Conservation (phyloP, 2,888 invertebrate genomes). For the Pseudeuparius sepicola region DNA sequence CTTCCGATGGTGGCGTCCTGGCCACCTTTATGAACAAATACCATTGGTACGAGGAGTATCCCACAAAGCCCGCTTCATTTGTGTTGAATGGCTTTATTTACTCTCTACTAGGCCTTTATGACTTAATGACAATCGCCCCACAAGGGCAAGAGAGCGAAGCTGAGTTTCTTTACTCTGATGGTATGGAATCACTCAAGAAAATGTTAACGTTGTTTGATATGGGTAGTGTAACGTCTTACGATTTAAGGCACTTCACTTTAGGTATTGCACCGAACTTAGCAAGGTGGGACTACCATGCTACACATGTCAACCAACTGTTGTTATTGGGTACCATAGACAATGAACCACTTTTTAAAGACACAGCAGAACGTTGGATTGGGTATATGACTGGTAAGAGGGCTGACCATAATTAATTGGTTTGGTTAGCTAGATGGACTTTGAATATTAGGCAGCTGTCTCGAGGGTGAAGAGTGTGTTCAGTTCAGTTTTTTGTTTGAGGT, state of each 20-base stretch:
- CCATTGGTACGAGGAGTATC: constrained; percentile 92
- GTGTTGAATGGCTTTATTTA: constrained; percentile 99
- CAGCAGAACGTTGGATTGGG: constrained; percentile 87
- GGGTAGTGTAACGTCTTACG: constrained; percentile 92
- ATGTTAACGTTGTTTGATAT: constrained; percentile 89
- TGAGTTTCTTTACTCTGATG: constrained; percentile 67
- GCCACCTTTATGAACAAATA: constrained; percentile 78
- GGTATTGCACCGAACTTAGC: constrained; percentile 90
- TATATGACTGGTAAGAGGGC: constrained; percentile 94
- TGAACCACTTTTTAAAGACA: constrained; percentile 69
- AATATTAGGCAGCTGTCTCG: no score
- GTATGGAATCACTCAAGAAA: constrained; percentile 76
- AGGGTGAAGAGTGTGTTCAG: no score
- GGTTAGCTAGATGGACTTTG: no score
- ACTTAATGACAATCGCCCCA: constrained; percentile 75
- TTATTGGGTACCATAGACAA: constrained; percentile 76
- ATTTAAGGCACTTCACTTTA: constrained; percentile 85
- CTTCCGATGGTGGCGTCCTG: constrained; percentile 70
- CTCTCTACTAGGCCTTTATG: constrained; percentile 90
- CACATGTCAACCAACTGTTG: constrained; percentile 92
- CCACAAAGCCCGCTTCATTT: constrained; percentile 87
- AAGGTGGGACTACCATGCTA: constrained; percentile 98
- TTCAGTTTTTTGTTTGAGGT: no score
- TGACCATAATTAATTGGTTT: constrained; percentile 89
- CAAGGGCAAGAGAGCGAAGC: constrained; percentile 57